Percentiles rank a stretch among this genome's conserved stretches.
These are phyloP conservation scores for Telmatherina bonti DNA, from an alignment of 2,797 vertebrate species.

Conservation along the genomic window DNA sequence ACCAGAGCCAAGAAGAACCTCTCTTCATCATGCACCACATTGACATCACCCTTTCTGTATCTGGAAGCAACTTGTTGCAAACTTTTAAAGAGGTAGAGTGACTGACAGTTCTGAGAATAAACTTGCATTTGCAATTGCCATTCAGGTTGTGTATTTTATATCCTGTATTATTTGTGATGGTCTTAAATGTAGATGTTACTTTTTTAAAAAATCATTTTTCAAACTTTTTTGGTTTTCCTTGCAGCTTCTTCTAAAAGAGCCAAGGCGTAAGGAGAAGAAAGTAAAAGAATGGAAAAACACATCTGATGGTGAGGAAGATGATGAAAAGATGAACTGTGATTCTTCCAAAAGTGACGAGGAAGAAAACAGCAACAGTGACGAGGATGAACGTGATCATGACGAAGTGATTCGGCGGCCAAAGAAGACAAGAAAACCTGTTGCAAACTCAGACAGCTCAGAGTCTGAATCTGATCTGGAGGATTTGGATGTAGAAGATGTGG, in stretches of 20 bases:
- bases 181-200: conserved; percentile 2
- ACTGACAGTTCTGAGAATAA: not conserved
- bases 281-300: conserved; percentile 66
- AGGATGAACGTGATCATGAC: conserved; percentile 64
- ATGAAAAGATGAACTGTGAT: conserved; percentile 74
- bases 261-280: conserved; percentile 72
- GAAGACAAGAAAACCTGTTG: conserved; percentile 85
- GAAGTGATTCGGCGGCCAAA: conserved; percentile 86
- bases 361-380: conserved; percentile 53
- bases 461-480: conserved; percentile 93
- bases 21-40: conserved; percentile 99
- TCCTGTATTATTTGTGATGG: not conserved
- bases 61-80: conserved; percentile 96
- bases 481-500: conserved; percentile 89
- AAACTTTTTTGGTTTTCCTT: not conserved
- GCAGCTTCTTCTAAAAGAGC: conserved; percentile 92
- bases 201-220: not conserved
- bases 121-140: not conserved
- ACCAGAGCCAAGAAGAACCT: conserved; percentile 96
- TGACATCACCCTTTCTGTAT: conserved; percentile 97
- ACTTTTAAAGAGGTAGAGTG: conserved; percentile 94
- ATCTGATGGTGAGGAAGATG: conserved; percentile 70
- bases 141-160: not conserved
- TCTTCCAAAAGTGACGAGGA: conserved; percentile 74
- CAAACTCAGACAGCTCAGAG: conserved; percentile 74